Conservation (phyloP, 2,797 vertebrate species). For the Crocidura indochinensis region DNA sequence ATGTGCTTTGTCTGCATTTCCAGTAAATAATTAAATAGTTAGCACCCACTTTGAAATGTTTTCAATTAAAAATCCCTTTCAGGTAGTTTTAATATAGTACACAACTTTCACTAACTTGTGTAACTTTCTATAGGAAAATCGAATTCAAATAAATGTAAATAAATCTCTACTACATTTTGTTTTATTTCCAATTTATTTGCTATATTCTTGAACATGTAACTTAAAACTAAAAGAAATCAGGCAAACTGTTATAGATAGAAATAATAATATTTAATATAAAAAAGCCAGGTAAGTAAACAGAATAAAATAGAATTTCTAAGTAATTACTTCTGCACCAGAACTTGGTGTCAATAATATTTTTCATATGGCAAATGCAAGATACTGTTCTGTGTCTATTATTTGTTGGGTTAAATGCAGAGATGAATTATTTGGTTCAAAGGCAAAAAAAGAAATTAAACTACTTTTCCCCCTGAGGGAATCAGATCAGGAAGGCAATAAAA, state of each 20-base stretch:
- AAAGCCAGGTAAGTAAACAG: constrained; percentile 35
- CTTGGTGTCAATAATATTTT: constrained; percentile 40
- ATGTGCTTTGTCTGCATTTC: constrained; percentile 34
- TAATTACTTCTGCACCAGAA: constrained; percentile 32
- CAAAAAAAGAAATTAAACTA: constrained; percentile 5
- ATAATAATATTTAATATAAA: constrained; percentile 65
- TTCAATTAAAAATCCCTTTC: neutral
- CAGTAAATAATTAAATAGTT: constrained; percentile 3
- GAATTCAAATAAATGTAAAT: constrained; percentile 37
- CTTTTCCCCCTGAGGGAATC: constrained; percentile 40
- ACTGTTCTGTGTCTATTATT: constrained; percentile 9
- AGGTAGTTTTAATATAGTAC: neutral
- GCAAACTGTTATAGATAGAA: constrained; percentile 9
- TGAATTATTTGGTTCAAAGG: constrained; percentile 46
- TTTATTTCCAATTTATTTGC: constrained; percentile 55
- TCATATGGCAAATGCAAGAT: constrained; percentile 29
- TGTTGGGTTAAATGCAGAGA: constrained; percentile 62
- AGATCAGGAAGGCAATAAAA: constrained; percentile 39
- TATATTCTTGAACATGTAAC: constrained; percentile 22
- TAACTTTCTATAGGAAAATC: constrained; percentile 52
- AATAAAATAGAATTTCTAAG: constrained; percentile 55
- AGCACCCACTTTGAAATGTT: neutral
- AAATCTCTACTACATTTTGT: constrained; percentile 31
- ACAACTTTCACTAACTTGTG: constrained; percentile 1
- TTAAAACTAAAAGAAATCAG: constrained; percentile 63